Evolutionary conservation across 1,140 invertebrate species (phyloP), one percentile per base, ranked within the genome.

Genomic region (Pachyrhynchus sulphureomaculatus): DNA sequence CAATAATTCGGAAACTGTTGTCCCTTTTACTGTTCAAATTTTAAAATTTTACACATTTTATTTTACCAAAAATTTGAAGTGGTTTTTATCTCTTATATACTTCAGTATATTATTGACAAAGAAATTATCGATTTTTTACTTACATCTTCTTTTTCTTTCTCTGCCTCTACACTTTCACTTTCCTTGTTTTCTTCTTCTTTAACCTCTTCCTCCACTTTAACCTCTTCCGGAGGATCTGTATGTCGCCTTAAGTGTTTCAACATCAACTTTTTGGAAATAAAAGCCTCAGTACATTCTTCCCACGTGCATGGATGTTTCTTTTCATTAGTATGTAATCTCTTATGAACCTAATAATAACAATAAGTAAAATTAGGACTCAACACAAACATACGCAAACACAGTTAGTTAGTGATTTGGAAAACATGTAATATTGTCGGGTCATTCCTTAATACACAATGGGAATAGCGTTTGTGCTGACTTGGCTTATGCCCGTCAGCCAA

Each of bases 261-360:
- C 4, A 92, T 70, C 1, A 93, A 71, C 72, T 90, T 92, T 55
- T 88, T 88, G 0, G 91, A 92, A 29, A 94, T 87, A 77, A 93
- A 93, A 60, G 83, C 85, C 65, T 90, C 84, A 5, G 81, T 75
- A 72, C 91, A 94, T 5, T 76, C 76, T 62, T 81, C 80, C 70
- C 89, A 84, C 12, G 73, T 77, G 72, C 91, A 93, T 15, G 78
- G 68, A 75, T 91, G 87, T 0, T 89, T 87, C 62, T 74, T 81
- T 47, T 78, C 76, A 62, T 91, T 84, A 1, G 81, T 77, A 72
- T 94, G 91, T 65, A 90, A 76, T 62, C 90, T 80, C 77, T 89
- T 89, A 71, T 93, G 91, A 17, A 94, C 55, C 55, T 56, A 47
- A 45, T 13, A 21, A 37, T 1, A 52, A 32, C n/a, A 33, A 17